Conservation (phyloP, 2,797 vertebrate genomes). For the Gymnothorax javanicus region DNA sequence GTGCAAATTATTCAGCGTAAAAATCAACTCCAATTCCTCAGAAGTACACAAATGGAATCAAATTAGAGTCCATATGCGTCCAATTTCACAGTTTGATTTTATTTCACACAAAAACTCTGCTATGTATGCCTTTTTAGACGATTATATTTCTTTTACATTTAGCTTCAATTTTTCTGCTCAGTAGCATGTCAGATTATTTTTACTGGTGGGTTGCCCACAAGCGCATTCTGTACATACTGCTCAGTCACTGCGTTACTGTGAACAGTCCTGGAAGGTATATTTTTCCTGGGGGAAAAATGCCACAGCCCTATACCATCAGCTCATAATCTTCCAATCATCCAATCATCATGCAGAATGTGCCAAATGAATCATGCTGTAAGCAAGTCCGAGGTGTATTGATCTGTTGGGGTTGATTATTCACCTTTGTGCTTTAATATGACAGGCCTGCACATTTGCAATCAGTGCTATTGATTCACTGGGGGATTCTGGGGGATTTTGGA, state of each 20-base stretch:
- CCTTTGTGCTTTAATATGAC: background rate
- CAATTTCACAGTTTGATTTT: background rate
- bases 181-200: background rate
- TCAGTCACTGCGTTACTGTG: background rate
- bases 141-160: no score
- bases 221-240: background rate
- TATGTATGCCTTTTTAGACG: background rate
- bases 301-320: background rate
- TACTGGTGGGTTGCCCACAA: background rate
- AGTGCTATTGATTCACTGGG: background rate
- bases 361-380: background rate
- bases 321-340: conserved; percentile 4
- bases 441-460: conserved; percentile 1
- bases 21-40: background rate
- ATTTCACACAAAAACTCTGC: background rate
- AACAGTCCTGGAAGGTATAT: background rate
- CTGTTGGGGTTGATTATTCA: background rate
- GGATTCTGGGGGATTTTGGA: background rate
- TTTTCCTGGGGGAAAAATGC: background rate
- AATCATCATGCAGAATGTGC: background rate
- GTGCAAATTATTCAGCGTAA: background rate
- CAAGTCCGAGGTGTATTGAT: background rate
- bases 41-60: background rate
- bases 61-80: background rate
- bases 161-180: background rate